phyloP scores from a whole-genome alignment of 2,797 vertebrate genomes.

The Octomys mimax region DNA sequence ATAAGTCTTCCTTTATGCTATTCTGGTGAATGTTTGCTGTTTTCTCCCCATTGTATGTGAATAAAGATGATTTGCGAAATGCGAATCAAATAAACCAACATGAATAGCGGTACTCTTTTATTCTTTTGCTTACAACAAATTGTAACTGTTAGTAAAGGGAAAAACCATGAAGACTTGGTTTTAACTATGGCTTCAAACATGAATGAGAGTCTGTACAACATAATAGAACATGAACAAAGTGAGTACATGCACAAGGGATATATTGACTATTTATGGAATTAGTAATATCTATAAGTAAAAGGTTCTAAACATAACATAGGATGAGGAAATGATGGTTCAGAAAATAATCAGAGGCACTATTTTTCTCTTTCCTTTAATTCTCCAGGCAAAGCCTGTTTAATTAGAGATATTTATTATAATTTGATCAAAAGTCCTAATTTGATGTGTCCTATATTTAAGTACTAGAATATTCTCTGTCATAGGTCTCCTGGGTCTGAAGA shows the following conservation, averaged over 20 bases:
- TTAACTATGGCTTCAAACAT: conserved; percentile 78
- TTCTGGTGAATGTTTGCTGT: conserved; percentile 45
- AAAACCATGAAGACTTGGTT: conserved; percentile 61
- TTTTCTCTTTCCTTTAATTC: conserved; percentile 83
- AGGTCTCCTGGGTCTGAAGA: conserved; percentile 84
- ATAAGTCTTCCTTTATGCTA: conserved; percentile 22
- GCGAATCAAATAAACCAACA: conserved; percentile 65
- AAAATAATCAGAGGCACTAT: conserved; percentile 85
- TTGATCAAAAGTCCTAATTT: conserved; percentile 90
- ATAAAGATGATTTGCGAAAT: conserved; percentile 13
- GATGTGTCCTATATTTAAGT: conserved; percentile 88
- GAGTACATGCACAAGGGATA: not conserved
- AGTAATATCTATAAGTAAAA: conserved; percentile 57
- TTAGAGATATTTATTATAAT: conserved; percentile 90
- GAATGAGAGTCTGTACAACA: conserved; percentile 68
- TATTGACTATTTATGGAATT: conserved; percentile 72
- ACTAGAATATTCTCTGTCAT: conserved; percentile 89
- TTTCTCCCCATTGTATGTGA: conserved; percentile 42
- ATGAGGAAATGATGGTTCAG: conserved; percentile 80
- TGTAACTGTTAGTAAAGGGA: conserved; percentile 38
- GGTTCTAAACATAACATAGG: conserved; percentile 76
- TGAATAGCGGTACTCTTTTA: conserved; percentile 49
- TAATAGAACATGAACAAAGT: conserved; percentile 58
- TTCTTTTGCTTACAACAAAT: conserved; percentile 53
- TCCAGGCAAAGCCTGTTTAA: conserved; percentile 87